Conservation (phyloP, 2,113 vertebrate species). For the Cephalopholis sonnerati region DNA sequence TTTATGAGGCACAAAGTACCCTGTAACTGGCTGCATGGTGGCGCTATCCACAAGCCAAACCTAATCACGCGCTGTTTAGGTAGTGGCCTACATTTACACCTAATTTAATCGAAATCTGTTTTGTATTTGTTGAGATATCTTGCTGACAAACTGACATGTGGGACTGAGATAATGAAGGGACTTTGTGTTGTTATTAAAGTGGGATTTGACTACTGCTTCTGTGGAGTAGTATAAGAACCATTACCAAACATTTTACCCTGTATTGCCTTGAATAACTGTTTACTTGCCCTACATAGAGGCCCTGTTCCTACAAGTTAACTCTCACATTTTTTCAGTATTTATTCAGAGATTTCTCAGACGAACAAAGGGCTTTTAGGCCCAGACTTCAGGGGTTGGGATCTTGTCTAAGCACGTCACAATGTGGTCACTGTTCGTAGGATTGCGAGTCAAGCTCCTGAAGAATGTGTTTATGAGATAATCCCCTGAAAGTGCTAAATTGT, state of each 20-base stretch:
- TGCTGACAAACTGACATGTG: not conserved
- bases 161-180: not conserved
- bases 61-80: not conserved
- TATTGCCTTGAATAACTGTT: conserved; percentile 39
- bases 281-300: conserved; percentile 32
- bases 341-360: conserved; percentile 65
- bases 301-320: conserved; percentile 40
- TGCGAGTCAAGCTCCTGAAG: conserved; percentile 66
- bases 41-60: not conserved
- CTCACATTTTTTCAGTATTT: conserved; percentile 62
- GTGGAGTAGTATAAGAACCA: not conserved
- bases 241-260: not conserved
- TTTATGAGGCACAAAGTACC: not conserved
- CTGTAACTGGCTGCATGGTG: not conserved
- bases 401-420: conserved; percentile 73
- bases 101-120: conserved; percentile 1
- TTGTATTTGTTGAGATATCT: not conserved
- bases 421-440: conserved; percentile 71
- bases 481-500: conserved; percentile 51
- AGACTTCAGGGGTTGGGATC: conserved; percentile 40
- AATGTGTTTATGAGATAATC: conserved; percentile 78
- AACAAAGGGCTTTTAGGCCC: conserved; percentile 77
- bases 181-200: conserved; percentile 13
- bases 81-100: not conserved
- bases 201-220: conserved; percentile 8